Percentiles rank a stretch among this genome's conserved stretches.
Evolutionary conservation across 2,113 vertebrate species (phyloP).

Genomic region (Oceanodroma tethys): DNA sequence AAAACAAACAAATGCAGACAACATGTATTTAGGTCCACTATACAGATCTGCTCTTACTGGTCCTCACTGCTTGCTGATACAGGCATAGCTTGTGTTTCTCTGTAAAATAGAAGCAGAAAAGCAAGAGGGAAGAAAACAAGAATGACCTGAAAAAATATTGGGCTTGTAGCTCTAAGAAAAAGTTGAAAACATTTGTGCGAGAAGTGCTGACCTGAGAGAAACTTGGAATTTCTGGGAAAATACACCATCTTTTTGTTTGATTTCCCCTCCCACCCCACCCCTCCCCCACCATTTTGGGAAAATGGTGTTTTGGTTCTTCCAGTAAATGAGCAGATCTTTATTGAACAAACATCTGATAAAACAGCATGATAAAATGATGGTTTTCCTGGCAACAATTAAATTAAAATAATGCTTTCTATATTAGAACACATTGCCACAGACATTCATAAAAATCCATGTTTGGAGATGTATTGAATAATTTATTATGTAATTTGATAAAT

Average conservation of each 20-base stretch:
- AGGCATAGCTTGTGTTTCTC: background rate
- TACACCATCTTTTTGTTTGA: background rate
- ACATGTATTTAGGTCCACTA: background rate
- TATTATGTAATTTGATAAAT: background rate
- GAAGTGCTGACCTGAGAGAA: background rate
- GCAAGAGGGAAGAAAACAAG: background rate
- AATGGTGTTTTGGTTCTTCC: background rate
- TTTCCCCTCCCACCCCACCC: background rate
- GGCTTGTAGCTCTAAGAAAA: background rate
- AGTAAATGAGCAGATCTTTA: background rate
- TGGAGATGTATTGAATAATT: background rate
- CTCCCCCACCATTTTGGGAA: background rate
- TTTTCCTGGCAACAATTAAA: background rate
- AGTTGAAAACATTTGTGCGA: background rate
- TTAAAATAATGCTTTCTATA: background rate
- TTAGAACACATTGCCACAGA: background rate
- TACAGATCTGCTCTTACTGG: background rate
- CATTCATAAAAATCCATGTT: background rate
- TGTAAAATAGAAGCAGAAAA: background rate
- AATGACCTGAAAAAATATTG: background rate
- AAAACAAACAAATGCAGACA: background rate
- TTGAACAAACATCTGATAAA: background rate
- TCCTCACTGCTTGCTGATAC: background rate
- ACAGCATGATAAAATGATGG: background rate
- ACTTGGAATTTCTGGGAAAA: background rate